Conservation (phyloP, 2,888 invertebrate genomes). For the Strigamia transsilvanica region DNA sequence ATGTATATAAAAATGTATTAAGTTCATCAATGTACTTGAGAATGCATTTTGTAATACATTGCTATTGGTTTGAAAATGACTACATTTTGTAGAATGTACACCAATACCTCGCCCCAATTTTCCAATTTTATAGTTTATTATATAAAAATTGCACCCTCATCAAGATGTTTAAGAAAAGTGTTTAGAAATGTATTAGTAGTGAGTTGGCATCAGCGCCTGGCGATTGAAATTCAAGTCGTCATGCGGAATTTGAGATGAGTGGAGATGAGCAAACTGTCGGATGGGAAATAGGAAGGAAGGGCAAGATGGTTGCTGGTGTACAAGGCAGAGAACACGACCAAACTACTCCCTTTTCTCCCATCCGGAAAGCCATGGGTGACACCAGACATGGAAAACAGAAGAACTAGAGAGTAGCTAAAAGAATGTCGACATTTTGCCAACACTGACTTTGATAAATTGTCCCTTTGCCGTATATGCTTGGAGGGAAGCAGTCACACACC, state of each 20-base stretch:
- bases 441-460: conserved; percentile 28
- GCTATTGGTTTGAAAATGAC: no score
- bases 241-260: neutral
- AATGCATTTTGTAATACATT: no score
- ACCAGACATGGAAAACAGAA: neutral
- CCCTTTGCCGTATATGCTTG: neutral
- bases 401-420: neutral
- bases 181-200: no score
- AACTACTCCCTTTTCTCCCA: conserved; percentile 30
- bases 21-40: no score
- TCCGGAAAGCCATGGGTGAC: conserved; percentile 13
- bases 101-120: no score
- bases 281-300: conserved; percentile 26
- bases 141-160: no score
- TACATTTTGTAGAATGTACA: no score
- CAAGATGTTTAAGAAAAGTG: no score
- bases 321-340: conserved; percentile 7
- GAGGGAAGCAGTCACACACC: neutral
- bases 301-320: conserved; percentile 15
- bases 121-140: no score
- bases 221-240: conserved; percentile 5
- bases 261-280: conserved; percentile 6
- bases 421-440: conserved; percentile 21
- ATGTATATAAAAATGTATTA: no score
- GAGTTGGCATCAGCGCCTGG: neutral